Base-by-base conservation (phyloP, 2,797 vertebrate genomes). In the Tenualosa thibaudeaui region DNA sequence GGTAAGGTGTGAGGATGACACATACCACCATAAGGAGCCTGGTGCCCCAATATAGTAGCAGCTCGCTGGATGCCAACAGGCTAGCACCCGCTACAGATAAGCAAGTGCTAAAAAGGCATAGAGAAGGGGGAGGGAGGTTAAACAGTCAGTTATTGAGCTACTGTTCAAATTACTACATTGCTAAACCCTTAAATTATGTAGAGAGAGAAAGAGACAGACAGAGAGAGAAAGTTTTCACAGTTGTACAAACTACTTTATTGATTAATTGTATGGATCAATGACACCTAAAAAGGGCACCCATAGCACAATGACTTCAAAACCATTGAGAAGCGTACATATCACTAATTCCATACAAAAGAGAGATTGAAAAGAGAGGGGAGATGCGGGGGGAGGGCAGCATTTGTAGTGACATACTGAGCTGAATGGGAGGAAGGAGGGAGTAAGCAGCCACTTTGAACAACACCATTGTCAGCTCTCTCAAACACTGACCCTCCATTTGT, bases 1-100 rank as follows among this genome's bases (percentile, higher is more conserved):
- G 40, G 71, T 43, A 78, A 78, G 40, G 40, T 46, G 40, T 17
- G 19, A 46, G 71, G 71, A 78, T 46, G 37, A 40, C 71, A 46
- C 71, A 46, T 19, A 22, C 71, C 71, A 3, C 68, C 15, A 46
- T 15, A 43, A 75, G 68, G 68, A 75, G 68, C 1, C 68, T 75
- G 68, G 68, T 78, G 71, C 17, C 71, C 71, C 37, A 19, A 78
- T 78, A 78, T 71, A 71, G 65, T 43, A 78, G 71, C 37, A 46
- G 37, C 15, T 9, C 22, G 17, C 71, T 78, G 71, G 71, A 78
- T 78, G 71, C 71, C 71, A 78, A 46, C 71, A 78, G 71, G 40
- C 71, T 17, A 78, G 71, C 40, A 78, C 71, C 71, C 71, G 8
- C 37, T 78, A 19, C 71, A 22, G 71, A 78, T 78, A 78, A 78